Evolutionary conservation across 2,888 invertebrate species (phyloP), one percentile per base, ranked within the genome.

Genomic region (Zele albiditarsus): DNA sequence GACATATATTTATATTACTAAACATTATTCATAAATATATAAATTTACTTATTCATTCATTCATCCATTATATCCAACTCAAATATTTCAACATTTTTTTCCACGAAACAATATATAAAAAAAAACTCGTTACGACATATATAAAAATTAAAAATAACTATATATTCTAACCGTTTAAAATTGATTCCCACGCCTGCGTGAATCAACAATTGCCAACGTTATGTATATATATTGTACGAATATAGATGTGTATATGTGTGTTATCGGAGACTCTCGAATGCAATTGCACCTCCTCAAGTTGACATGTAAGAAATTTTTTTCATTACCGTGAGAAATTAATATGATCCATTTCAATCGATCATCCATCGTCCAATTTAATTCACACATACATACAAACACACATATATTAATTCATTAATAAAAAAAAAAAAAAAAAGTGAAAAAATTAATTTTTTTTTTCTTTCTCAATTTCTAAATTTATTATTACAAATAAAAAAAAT

Each of bases 161-260:
- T 76, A 77, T 74, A 78, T 76, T 77, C 74, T 75, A 78, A 77
- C 73, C 76, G 75, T 80, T 76, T 38, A 38, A 77, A 80, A 80
- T 80, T 77, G 78, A 79, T 80, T 80, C 80, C 80, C 80, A 80
- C 80, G 80, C 74, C 62, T 20, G 20, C 67, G 20, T 60, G 67
- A 62, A 62, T 73, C 38, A n/a, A 60, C 62, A 58, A 23, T 53
- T 53, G 53, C 6, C 5, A 6, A 46, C 16, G 8, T 8, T 8
- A 20, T n/a, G n/a, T 66, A 65, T 12, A 25, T n/a, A 57, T 53
- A 10, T 46, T 57, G 63, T 49, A 23, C 25, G n/a, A n/a, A n/a
- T 65, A 53, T 63, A 38, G 28, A 49, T 42, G 38, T 28, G 58
- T 65, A 65, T 63, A 58, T 27, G 49, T 46, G 28, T 42, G 60